Base-by-base conservation (phyloP, 2,888 invertebrate species). In the Selenia dentaria region DNA sequence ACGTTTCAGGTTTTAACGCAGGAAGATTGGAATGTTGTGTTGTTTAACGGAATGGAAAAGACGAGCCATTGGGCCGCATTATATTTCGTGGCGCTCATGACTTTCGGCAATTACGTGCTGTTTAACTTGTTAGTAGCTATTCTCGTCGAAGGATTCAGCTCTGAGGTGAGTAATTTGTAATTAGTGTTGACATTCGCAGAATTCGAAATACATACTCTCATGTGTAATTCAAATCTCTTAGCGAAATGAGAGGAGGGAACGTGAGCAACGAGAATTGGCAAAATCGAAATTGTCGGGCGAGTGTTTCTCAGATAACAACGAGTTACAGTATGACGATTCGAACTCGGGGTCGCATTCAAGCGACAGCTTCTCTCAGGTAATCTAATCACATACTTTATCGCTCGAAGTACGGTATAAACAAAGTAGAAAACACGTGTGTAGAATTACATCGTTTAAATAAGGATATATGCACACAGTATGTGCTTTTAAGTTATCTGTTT, bases 21-120 rank as follows among this genome's bases (percentile, higher is more conserved):
- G 92, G 99, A 99, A 92, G 99, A 99, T 92, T 99, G 99, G 99
- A 99, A 99, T 91, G 97, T 99, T 75, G 99, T 99, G 10, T 92
- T 99, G 48, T 99, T 99, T 91, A 99, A 99, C 83, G 99, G 99
- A 55, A 99, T 99, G 99, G 97, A 98, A 84, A 97, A 98, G 85
- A 99, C 99, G 6, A 98, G 98, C 67, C 98, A 99, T 70, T 99
- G 99, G 99, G 99, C 99, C 12, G 99, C 99, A 27, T 93, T 99
- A 49, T 99, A 99, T 90, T 99, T 99, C 88, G 99, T 99, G 55
- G 98, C 99, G 6, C 93, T 99, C 70, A 99, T 99, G 99, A 99
- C 99, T 26, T 99, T 99, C 86, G 99, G 99, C 62, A 99, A 99
- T 93, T 99, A 99, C 86, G 99, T 99, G 46, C 94, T 99, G 38